phyloP scores from a whole-genome alignment of 2,797 vertebrate genomes.

The Phoebastria nigripes region DNA sequence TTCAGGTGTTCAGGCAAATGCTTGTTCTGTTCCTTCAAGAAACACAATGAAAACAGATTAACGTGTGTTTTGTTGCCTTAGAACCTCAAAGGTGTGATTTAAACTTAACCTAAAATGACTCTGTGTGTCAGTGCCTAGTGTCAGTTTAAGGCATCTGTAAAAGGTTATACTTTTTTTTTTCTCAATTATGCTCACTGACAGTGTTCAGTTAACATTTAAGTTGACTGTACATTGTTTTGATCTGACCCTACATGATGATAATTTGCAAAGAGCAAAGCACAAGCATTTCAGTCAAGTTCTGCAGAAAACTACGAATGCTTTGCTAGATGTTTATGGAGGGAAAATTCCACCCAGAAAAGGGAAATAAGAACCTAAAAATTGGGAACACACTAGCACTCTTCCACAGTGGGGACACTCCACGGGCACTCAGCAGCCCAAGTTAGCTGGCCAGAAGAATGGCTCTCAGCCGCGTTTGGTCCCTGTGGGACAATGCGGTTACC shows the following conservation, averaged over 20 bases:
- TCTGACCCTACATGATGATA: background rate
- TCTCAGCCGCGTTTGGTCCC: background rate
- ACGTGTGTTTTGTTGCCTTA: background rate
- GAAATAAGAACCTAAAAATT: background rate
- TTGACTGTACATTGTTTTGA: background rate
- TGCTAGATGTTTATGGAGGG: background rate
- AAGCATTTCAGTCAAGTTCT: background rate
- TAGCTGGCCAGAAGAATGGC: background rate
- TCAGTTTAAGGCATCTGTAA: background rate
- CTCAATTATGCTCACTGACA: background rate
- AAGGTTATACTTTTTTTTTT: background rate
- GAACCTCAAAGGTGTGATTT: background rate
- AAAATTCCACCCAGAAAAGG: background rate
- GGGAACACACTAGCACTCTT: background rate
- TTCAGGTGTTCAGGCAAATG: background rate
- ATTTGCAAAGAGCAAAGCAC: background rate
- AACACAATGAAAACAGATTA: background rate
- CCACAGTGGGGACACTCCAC: fast-evolving
- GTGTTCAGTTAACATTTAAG: background rate
- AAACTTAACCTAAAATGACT: background rate
- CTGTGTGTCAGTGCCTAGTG: background rate
- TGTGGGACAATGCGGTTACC: background rate
- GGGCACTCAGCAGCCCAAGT: background rate
- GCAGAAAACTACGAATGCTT: background rate
- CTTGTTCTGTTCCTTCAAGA: background rate